Evolutionary conservation across 2,888 invertebrate genomes (phyloP).

Genomic region (Philereme vetulata): DNA sequence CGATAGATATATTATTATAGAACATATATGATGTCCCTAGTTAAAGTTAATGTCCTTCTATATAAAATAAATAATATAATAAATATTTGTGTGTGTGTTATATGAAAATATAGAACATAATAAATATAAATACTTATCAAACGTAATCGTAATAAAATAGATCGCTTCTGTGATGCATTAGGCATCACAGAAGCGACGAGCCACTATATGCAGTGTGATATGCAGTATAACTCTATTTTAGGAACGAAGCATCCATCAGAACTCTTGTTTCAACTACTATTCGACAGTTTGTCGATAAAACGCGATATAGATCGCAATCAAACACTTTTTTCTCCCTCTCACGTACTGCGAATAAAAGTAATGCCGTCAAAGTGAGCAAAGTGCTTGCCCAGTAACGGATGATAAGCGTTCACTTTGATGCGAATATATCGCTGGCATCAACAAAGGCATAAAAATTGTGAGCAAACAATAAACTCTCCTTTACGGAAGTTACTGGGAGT

Average conservation of each 20-base stretch:
- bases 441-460: constrained; percentile 11
- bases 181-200: too few relatives aligned
- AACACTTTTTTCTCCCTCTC: constrained; percentile 34
- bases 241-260: neutral
- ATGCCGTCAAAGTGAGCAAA: constrained; percentile 36
- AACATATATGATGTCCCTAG: too few relatives aligned
- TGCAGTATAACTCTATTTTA: too few relatives aligned
- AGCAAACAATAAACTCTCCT: constrained; percentile 23
- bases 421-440: constrained; percentile 10
- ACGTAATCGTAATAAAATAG: too few relatives aligned
- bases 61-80: too few relatives aligned
- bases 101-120: too few relatives aligned
- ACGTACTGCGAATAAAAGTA: constrained; percentile 18
- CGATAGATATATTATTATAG: too few relatives aligned
- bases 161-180: too few relatives aligned
- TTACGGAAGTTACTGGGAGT: neutral
- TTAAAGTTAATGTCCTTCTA: too few relatives aligned
- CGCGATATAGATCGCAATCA: constrained; percentile 37
- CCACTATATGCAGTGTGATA: too few relatives aligned
- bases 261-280: constrained; percentile 11
- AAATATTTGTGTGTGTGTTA: too few relatives aligned
- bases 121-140: too few relatives aligned
- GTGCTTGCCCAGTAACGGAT: constrained; percentile 27
- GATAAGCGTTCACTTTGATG: constrained; percentile 29
- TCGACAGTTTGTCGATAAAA: constrained; percentile 40